phyloP scores from a whole-genome alignment of 2,113 vertebrate species.

The Strix aluco region DNA sequence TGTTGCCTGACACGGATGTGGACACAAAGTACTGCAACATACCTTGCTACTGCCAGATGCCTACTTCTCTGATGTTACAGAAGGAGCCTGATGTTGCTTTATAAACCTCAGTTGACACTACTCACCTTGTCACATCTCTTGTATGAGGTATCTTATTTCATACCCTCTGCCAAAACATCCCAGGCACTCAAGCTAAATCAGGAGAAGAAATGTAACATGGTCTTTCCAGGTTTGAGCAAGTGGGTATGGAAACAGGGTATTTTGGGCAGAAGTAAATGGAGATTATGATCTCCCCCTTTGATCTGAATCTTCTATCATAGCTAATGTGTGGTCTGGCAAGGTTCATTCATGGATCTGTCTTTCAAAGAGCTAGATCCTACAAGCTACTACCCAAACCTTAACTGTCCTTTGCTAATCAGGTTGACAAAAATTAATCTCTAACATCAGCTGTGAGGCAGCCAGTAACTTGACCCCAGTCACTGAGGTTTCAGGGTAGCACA shows the following conservation, averaged over 20 bases:
- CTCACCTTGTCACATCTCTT: neutral
- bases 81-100: neutral
- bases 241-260: neutral
- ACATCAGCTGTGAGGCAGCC: conserved; percentile 6
- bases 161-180: neutral
- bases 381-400: neutral
- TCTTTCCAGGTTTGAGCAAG: neutral
- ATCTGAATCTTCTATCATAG: neutral
- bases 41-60: neutral
- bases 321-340: neutral
- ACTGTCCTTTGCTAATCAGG: neutral
- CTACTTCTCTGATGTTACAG: neutral
- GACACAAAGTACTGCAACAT: accelerated
- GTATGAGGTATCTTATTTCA: neutral
- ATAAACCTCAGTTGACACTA: neutral
- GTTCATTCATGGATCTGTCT: neutral
- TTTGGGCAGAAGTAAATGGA: neutral
- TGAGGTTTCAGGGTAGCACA: neutral
- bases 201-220: accelerated
- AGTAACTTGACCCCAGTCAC: neutral
- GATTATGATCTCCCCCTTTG: neutral
- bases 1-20: neutral
- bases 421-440: conserved; percentile 27
- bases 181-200: neutral
- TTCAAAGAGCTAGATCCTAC: neutral